Conservation (phyloP, 1,140 invertebrate species). For the Pseudomyrmex flavicornis region DNA sequence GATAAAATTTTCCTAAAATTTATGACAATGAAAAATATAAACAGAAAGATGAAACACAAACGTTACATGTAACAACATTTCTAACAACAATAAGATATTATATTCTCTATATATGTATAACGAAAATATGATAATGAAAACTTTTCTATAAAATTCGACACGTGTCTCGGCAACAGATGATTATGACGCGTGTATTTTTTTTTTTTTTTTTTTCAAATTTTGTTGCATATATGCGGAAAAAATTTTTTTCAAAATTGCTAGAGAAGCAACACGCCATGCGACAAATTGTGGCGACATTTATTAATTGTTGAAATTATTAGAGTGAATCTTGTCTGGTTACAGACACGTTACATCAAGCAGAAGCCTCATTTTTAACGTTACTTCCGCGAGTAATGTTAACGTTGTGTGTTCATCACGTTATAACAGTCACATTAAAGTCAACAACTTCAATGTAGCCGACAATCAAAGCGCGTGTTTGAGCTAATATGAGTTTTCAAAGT, state of each 20-base stretch:
- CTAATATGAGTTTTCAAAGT: background rate
- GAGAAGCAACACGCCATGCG: too few species aligned
- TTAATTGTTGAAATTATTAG: background rate
- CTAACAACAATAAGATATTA: background rate
- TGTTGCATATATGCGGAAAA: background rate
- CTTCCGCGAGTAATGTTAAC: background rate
- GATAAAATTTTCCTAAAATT: background rate
- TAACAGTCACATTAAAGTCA: background rate
- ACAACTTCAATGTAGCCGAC: background rate
- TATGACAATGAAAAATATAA: background rate
- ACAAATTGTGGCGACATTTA: background rate
- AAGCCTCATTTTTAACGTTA: background rate
- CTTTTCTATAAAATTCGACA: background rate
- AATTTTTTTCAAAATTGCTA: background rate
- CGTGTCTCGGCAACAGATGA: background rate
- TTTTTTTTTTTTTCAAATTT: too few species aligned
- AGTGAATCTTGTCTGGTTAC: background rate
- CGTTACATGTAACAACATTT: background rate
- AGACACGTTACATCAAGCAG: background rate
- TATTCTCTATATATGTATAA: background rate
- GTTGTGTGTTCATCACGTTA: background rate
- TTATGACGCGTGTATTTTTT: background rate
- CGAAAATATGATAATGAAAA: background rate
- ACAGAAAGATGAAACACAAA: background rate
- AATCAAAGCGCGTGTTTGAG: background rate